phyloP scores from a whole-genome alignment of 2,888 invertebrate genomes.

The Synergus umbraculus region DNA sequence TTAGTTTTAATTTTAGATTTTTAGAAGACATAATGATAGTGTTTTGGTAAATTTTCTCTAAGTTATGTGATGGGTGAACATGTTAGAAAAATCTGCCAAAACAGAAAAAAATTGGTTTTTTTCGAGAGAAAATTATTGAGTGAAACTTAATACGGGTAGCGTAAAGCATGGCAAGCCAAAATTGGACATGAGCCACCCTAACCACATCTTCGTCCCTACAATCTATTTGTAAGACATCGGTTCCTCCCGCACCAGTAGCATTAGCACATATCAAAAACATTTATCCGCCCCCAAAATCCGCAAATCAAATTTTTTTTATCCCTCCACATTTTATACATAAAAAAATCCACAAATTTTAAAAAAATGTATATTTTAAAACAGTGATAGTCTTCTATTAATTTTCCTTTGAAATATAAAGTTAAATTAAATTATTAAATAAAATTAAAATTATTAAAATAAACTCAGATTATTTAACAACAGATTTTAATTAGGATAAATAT shows the following conservation, averaged over 20 bases:
- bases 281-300: constrained; percentile 46
- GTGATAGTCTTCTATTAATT: too few relatives aligned
- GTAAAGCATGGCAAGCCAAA: constrained; percentile 75
- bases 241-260: constrained; percentile 72
- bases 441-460: too few relatives aligned
- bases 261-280: constrained; percentile 67
- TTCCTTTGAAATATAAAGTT: too few relatives aligned
- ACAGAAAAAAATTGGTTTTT: constrained; percentile 63
- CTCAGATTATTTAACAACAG: too few relatives aligned
- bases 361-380: too few relatives aligned
- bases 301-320: neutral
- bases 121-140: constrained; percentile 73
- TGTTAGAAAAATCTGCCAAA: neutral
- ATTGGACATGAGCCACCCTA: constrained; percentile 77
- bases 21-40: neutral
- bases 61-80: neutral
- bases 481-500: too few relatives aligned
- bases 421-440: too few relatives aligned
- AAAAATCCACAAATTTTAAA: neutral
- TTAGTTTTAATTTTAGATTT: neutral
- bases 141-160: constrained; percentile 76
- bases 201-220: constrained; percentile 70
- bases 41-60: neutral
- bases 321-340: neutral
- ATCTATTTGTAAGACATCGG: constrained; percentile 78